phyloP scores from a whole-genome alignment of 2,888 invertebrate species.

The Drosophila setosimentum region DNA sequence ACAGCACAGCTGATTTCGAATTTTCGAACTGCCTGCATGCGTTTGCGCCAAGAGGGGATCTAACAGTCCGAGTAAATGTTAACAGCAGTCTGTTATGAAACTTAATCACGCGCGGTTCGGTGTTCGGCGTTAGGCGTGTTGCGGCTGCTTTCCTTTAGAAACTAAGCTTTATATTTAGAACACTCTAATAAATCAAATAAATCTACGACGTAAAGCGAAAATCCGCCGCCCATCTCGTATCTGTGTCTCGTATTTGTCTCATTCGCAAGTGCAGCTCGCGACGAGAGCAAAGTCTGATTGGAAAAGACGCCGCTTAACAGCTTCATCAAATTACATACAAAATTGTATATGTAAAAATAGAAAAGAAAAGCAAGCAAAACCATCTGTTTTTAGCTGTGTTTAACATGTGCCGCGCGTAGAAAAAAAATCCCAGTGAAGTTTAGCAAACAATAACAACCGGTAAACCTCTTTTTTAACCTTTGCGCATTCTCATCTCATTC shows the following conservation, averaged over 20 bases:
- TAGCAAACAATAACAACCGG: conserved; percentile 56
- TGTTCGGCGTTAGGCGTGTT: conserved; percentile 38
- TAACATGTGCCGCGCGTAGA: conserved; percentile 44
- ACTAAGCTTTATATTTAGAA: conserved; percentile 47
- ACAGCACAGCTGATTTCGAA: conserved; percentile 49
- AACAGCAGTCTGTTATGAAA: conserved; percentile 57
- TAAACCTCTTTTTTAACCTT: conserved; percentile 56
- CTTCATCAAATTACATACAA: conserved; percentile 22
- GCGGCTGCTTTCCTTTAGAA: conserved; percentile 50
- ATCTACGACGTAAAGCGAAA: conserved; percentile 28
- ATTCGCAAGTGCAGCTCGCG: conserved; percentile 13
- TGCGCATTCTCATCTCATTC: conserved; percentile 25
- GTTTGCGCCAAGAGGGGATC: conserved; percentile 49
- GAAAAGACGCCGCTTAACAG: conserved; percentile 19
- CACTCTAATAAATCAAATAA: conserved; percentile 30
- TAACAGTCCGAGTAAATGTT: conserved; percentile 25
- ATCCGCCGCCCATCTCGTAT: conserved; percentile 26
- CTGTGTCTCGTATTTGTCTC: conserved; percentile 6
- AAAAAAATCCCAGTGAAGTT: conserved; percentile 20
- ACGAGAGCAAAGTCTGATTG: conserved; percentile 14
- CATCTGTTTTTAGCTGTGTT: conserved; percentile 14
- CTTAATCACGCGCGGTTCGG: conserved; percentile 53
- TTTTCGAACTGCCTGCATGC: conserved; percentile 43
- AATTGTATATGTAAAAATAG: conserved; percentile 17
- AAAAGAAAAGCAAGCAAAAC: conserved; percentile 14